Percentiles rank a stretch among this genome's conserved stretches.
Evolutionary conservation across 2,113 vertebrate genomes (phyloP).

Genomic region (zebrafish (Danio rerio)): DNA sequence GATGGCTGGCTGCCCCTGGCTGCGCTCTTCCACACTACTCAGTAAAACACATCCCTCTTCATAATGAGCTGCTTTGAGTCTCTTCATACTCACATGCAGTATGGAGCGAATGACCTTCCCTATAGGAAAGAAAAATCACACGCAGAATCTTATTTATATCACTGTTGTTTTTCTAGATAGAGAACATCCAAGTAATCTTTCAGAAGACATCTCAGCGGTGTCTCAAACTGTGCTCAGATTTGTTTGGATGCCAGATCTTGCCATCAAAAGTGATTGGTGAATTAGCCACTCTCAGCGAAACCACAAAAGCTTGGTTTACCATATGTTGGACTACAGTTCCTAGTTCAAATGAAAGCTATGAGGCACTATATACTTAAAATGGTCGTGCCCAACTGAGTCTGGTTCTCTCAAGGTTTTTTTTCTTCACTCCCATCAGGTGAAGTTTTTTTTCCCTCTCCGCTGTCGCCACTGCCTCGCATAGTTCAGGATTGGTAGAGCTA

Average conservation of each 20-base stretch:
- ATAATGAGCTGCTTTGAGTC: conserved; percentile 51
- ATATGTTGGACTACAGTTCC: no score
- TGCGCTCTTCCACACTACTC: conserved; percentile 79
- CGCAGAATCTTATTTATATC: not conserved
- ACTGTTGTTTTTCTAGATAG: conserved; percentile 8
- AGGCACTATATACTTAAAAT: no score
- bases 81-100: conserved; percentile 10
- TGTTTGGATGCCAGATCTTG: not conserved
- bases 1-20: conserved; percentile 81
- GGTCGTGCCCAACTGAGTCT: no score
- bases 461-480: no score
- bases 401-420: no score
- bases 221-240: not conserved
- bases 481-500: no score
- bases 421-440: no score
- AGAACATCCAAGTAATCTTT: not conserved
- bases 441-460: no score
- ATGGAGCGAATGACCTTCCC: conserved; percentile 18
- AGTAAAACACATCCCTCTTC: conserved; percentile 53
- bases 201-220: not conserved
- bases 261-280: no score
- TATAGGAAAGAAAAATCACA: not conserved
- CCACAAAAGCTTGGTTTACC: no score
- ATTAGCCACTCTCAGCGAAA: no score
- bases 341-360: no score